Conservation (phyloP, 1,140 invertebrate genomes). For the Pseudomyrmex cubaensis region DNA sequence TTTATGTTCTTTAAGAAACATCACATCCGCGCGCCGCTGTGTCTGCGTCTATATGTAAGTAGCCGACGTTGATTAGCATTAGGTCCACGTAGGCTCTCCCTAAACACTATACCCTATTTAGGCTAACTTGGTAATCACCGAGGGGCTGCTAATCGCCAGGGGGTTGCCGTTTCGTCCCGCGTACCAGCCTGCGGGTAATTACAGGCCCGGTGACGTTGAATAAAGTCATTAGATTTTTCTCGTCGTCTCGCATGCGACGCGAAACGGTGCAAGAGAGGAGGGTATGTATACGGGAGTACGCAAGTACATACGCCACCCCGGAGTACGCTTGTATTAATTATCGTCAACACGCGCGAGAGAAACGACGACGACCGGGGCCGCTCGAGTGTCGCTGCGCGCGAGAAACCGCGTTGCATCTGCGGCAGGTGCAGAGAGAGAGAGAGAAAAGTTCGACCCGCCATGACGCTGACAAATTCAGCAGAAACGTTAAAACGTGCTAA, state of each 20-base stretch:
- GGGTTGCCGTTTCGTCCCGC: constrained; percentile 74
- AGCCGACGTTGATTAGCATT: constrained; percentile 73
- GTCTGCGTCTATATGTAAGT: constrained; percentile 53
- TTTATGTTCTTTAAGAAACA: not conserved
- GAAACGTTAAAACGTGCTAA: constrained; percentile 60
- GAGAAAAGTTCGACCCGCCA: constrained; percentile 71
- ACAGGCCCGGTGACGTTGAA: constrained; percentile 83
- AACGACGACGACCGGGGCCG: not conserved
- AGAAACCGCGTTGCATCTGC: constrained; percentile 25
- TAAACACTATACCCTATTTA: constrained; percentile 84
- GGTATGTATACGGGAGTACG: constrained; percentile 1
- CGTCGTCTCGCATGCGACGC: constrained; percentile 38
- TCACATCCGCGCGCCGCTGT: not conserved
- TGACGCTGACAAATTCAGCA: constrained; percentile 63
- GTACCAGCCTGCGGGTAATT: constrained; percentile 82
- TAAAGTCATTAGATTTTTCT: constrained; percentile 83
- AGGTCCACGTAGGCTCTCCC: constrained; percentile 77
- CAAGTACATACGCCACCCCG: not conserved
- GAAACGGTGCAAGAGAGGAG: not conserved
- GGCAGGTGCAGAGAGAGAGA: constrained; percentile 76
- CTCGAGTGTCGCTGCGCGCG: constrained; percentile 1
- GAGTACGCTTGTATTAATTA: constrained; percentile 68
- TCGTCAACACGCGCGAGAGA: constrained; percentile 19
- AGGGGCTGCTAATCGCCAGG: constrained; percentile 82
- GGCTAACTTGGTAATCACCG: constrained; percentile 83